Evolutionary conservation across 2,888 invertebrate genomes (phyloP).

Genomic region (Drosophila atripex): DNA sequence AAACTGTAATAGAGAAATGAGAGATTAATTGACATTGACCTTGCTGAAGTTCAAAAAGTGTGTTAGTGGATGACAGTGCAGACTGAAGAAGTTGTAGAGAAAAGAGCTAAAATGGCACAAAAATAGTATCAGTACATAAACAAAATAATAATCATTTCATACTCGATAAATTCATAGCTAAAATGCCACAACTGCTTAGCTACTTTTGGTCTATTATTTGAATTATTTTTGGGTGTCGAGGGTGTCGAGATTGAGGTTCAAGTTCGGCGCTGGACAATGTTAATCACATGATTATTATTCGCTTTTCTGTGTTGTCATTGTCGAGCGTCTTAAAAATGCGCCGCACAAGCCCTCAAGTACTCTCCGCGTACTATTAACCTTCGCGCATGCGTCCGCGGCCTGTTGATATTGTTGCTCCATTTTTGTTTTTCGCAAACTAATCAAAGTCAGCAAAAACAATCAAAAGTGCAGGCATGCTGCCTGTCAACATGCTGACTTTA

Average conservation of each 20-base stretch:
- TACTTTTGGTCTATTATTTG: slow-evolving; percentile 12
- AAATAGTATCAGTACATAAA: neutral
- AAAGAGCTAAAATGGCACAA: neutral
- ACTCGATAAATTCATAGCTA: neutral
- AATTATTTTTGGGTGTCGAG: slow-evolving; percentile 50
- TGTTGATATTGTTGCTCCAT: slow-evolving; percentile 19
- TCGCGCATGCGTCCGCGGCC: slow-evolving; percentile 55
- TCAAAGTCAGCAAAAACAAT: slow-evolving; percentile 31
- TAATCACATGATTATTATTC: slow-evolving; percentile 52
- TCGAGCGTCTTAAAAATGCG: slow-evolving; percentile 30
- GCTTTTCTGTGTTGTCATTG: slow-evolving; percentile 49
- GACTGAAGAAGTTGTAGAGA: slow-evolving; percentile 7
- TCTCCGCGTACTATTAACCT: slow-evolving; percentile 45
- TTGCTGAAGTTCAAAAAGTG: slow-evolving; percentile 59
- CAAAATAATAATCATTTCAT: neutral
- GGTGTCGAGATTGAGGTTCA: slow-evolving; percentile 63
- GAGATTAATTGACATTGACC: slow-evolving; percentile 69
- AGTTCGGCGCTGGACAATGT: slow-evolving; percentile 34
- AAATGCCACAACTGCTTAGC: neutral
- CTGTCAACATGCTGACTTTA: slow-evolving; percentile 22
- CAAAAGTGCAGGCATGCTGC: slow-evolving; percentile 20
- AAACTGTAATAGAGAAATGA: slow-evolving; percentile 73
- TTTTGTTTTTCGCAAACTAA: slow-evolving; percentile 17
- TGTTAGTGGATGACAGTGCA: slow-evolving; percentile 29
- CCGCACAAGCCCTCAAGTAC: slow-evolving; percentile 24